phyloP scores from a whole-genome alignment of 2,888 invertebrate species.

The Ditylenchus weischeri region DNA sequence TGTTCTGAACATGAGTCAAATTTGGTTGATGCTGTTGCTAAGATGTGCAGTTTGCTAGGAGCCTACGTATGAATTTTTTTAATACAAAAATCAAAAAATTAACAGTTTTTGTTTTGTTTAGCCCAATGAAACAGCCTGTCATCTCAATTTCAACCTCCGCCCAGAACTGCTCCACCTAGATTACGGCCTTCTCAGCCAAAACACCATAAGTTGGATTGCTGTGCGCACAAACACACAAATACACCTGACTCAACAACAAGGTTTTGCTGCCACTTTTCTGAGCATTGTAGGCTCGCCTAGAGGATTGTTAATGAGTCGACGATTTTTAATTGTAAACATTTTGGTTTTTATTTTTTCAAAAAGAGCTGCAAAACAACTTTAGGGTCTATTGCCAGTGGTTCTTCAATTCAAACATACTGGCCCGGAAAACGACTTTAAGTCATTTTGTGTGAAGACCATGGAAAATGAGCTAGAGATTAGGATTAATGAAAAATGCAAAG shows the following conservation, averaged over 20 bases:
- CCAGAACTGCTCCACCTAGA: slow-evolving; percentile 23
- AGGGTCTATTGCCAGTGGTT: slow-evolving; percentile 37
- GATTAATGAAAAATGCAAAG: slow-evolving; percentile 37
- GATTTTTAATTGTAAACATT: slow-evolving; percentile 39
- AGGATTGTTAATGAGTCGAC: slow-evolving; percentile 39
- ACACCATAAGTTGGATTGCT: slow-evolving; percentile 38
- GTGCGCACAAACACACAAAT: slow-evolving; percentile 39
- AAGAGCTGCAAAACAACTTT: slow-evolving; percentile 6
- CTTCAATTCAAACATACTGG: slow-evolving; percentile 31
- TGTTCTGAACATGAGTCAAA: slow-evolving; percentile 15
- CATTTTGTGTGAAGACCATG: slow-evolving; percentile 16
- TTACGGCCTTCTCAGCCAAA: slow-evolving; percentile 34
- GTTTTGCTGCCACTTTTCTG: slow-evolving; percentile 29
- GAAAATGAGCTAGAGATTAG: slow-evolving; percentile 34
- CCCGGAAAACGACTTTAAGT: not conserved
- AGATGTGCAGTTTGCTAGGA: slow-evolving; percentile 19
- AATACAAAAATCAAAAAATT: not conserved
- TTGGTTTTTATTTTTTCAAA: not conserved
- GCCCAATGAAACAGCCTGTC: slow-evolving; percentile 28
- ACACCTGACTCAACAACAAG: slow-evolving; percentile 32
- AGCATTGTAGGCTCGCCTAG: slow-evolving; percentile 37
- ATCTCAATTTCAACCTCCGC: slow-evolving; percentile 34
- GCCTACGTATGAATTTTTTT: slow-evolving; percentile 15
- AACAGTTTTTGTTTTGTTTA: not conserved
- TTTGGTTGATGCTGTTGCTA: slow-evolving; percentile 19